Conservation (phyloP, 2,888 invertebrate species). For the Chloromyia formosa region DNA sequence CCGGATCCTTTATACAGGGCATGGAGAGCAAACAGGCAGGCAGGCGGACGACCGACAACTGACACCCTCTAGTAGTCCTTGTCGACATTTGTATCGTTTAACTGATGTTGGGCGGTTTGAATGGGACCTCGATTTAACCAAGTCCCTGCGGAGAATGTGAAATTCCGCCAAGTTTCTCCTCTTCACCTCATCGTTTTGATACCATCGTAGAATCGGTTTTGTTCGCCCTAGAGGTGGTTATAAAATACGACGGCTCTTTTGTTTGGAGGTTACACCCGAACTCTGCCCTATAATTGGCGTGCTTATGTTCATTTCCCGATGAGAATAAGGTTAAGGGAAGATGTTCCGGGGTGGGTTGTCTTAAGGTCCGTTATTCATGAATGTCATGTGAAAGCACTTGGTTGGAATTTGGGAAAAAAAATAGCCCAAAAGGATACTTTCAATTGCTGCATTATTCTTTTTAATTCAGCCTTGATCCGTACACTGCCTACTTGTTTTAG, state of each 20-base stretch:
- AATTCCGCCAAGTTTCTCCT: neutral
- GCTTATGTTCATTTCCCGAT: constrained; percentile 24
- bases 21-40: too few relatives aligned
- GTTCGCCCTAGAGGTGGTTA: neutral
- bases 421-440: too few relatives aligned
- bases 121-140: neutral
- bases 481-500: too few relatives aligned
- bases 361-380: too few relatives aligned
- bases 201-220: neutral
- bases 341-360: neutral
- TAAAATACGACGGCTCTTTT: constrained; percentile 8
- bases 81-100: constrained; percentile 16
- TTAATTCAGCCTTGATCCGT: too few relatives aligned
- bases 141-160: constrained; percentile 7
- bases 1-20: too few relatives aligned
- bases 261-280: neutral
- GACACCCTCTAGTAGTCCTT: neutral
- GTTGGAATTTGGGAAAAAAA: too few relatives aligned
- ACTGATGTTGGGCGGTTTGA: constrained; percentile 2
- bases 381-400: too few relatives aligned
- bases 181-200: neutral
- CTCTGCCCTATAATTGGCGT: constrained; percentile 10
- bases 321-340: constrained; percentile 11
- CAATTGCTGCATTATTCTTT: too few relatives aligned
- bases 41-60: too few relatives aligned